Conservation (phyloP, 2,113 vertebrate genomes). For the Chiloscyllium plagiosum region DNA sequence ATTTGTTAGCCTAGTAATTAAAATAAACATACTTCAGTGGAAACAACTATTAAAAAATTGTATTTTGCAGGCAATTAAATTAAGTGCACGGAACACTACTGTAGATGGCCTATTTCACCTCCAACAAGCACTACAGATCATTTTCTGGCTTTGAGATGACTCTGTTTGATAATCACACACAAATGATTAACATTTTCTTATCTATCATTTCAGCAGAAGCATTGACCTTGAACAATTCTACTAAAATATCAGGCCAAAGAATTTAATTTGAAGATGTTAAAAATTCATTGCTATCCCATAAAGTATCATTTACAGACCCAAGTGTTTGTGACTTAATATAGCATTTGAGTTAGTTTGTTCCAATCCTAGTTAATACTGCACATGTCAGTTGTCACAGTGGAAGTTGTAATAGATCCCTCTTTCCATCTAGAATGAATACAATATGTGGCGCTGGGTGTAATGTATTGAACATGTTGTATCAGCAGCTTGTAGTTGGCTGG, state of each 20-base stretch:
- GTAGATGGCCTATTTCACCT: not conserved
- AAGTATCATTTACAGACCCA: no score
- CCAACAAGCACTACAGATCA: not conserved
- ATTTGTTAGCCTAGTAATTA: no score
- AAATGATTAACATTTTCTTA: not conserved
- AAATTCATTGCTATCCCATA: no score
- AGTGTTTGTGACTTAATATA: not conserved
- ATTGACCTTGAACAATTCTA: not conserved
- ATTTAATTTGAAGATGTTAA: no score
- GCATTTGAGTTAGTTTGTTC: not conserved
- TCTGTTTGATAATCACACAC: not conserved
- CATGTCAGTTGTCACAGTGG: no score
- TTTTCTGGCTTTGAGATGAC: not conserved
- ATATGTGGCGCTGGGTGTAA: not conserved
- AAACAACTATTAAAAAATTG: no score
- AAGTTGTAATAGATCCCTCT: not conserved
- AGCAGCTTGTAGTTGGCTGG: not conserved
- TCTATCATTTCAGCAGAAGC: not conserved
- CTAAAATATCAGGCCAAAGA: no score
- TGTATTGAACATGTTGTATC: not conserved
- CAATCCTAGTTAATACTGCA: not conserved
- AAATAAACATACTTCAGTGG: no score
- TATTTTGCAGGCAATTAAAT: no score
- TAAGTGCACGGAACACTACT: no score
- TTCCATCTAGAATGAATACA: not conserved